Conservation (phyloP, 1,140 invertebrate genomes). For the Acromyrmex charruanus region DNA sequence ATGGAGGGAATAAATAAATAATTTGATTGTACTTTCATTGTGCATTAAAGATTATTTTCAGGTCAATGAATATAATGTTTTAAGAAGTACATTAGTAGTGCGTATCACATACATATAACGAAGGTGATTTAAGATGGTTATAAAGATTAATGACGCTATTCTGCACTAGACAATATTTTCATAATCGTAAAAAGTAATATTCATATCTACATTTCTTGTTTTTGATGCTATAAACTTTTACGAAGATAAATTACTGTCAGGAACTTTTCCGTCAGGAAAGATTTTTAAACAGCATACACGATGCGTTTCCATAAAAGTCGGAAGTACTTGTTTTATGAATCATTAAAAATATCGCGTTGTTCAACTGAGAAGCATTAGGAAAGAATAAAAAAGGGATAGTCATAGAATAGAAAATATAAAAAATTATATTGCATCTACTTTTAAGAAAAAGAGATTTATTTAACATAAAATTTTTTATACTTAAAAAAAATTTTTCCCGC, state of each 20-base stretch:
- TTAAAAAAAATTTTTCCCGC: neutral
- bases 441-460: neutral
- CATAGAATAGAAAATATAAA: neutral
- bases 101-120: neutral
- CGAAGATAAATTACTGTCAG: conserved; percentile 20
- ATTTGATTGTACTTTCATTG: neutral
- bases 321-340: conserved; percentile 14
- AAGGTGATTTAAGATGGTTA: neutral
- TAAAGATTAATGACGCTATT: conserved; percentile 4
- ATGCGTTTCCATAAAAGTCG: conserved; percentile 11
- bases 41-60: neutral
- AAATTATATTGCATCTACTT: conserved; percentile 12
- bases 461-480: neutral
- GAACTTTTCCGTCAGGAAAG: neutral
- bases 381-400: conserved; percentile 17
- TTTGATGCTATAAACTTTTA: conserved; percentile 53
- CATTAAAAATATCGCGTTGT: conserved; percentile 12
- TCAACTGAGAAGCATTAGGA: neutral
- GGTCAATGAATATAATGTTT: neutral
- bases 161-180: neutral
- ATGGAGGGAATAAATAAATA: neutral
- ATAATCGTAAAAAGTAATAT: conserved; percentile 27
- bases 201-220: conserved; percentile 51
- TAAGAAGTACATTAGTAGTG: neutral
- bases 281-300: neutral